These are phyloP conservation scores for Macropodus opercularis DNA, from an alignment of 2,797 vertebrate species.

Conservation along the genomic window DNA sequence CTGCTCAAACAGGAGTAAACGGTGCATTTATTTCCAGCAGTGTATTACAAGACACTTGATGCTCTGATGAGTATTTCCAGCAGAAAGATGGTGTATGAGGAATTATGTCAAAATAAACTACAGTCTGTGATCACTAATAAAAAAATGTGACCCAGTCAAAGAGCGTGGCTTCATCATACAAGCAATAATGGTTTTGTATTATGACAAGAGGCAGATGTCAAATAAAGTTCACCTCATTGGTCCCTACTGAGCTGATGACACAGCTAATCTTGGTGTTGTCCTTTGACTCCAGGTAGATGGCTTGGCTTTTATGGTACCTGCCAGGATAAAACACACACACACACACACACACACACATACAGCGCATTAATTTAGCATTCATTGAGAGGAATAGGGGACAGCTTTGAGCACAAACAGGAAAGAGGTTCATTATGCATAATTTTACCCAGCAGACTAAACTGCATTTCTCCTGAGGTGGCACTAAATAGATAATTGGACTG, in stretches of 20 bases:
- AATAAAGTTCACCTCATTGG: constrained; percentile 89
- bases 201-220: background rate
- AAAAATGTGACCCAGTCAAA: background rate
- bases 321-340: constrained; percentile 6
- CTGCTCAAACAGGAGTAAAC: background rate
- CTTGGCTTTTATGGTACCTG: constrained; percentile 99
- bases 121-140: background rate
- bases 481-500: constrained; percentile 54
- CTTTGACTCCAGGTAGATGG: constrained; percentile 98
- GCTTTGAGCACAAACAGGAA: constrained; percentile 10
- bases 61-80: background rate
- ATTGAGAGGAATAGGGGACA: background rate
- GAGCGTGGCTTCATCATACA: background rate
- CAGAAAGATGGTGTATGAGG: background rate
- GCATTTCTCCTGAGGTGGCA: constrained; percentile 38
- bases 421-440: constrained; percentile 31
- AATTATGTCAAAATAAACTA: background rate
- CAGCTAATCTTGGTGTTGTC: constrained; percentile 99
- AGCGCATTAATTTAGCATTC: constrained; percentile 12
- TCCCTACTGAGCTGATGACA: constrained; percentile 98
- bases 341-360: constrained; percentile 5
- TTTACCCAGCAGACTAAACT: constrained; percentile 37
- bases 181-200: background rate
- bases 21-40: background rate
- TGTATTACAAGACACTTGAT: background rate